Evolutionary conservation across 2,888 invertebrate genomes (phyloP), one percentile per base, ranked within the genome.

Genomic region (Drosophila falleni): DNA sequence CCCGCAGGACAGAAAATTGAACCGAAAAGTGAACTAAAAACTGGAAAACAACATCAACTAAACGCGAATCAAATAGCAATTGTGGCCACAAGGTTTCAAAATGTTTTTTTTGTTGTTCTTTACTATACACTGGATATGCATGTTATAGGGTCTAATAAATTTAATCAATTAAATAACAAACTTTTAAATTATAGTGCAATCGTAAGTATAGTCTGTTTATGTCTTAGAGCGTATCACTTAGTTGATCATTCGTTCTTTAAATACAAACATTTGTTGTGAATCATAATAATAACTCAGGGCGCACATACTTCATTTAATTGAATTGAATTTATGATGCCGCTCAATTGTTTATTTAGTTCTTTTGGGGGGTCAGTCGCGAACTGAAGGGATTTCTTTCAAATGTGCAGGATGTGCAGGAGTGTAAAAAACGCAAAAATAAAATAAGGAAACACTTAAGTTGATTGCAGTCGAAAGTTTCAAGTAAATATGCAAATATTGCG

Each of bases 401-500:
- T 58, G 58, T 55, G 42, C 60, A 19, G 19, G n/a, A 46, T 23
- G n/a, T n/a, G n/a, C n/a, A 15, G 42, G 19, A 15, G n/a, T 50
- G n/a, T n/a, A 44, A 15, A 10, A 4, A n/a, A 8, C 6, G 11
- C 10, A 26, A 8, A 44, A 44, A 39, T 16, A 11, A 37, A 29
- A 16, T 62, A 44, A 23, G 53, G 54, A 74, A 80, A 71, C 84
- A 86, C 89, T 84, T 67, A 83, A 58, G 33, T 83, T 88, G 84
- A 84, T 84, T 84, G 89, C 82, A 70, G 63, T 37, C 23, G 50
- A 60, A 64, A 50, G 26, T 61, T 51, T 11, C 41, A 63, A 63
- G 66, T 58, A 72, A 74, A 68, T 74, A 80, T 84, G 80, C 73
- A 80, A 83, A 85, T 69, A 79, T 75, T 63, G 56, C 49, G 71